Conservation (phyloP, 2,888 invertebrate genomes). For the Drosophila leonis region DNA sequence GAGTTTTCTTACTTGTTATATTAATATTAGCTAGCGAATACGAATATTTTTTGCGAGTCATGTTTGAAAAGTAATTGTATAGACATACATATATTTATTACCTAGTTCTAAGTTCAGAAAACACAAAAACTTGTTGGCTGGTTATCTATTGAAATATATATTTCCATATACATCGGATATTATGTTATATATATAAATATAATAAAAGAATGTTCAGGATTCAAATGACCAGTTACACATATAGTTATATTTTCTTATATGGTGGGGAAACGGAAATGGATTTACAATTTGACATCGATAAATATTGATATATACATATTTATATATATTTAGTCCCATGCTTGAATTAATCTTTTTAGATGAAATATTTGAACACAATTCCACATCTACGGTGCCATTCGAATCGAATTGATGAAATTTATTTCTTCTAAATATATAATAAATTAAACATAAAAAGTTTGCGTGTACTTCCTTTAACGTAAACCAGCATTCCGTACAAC, state of each 20-base stretch:
- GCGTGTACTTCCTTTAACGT: not conserved
- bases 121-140: constrained; percentile 9
- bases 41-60: constrained; percentile 9
- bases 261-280: not conserved
- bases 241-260: not conserved
- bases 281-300: not conserved
- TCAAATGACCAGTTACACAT: constrained; percentile 9
- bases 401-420: too few species aligned
- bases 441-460: not conserved
- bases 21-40: constrained; percentile 47
- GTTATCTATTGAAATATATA: constrained; percentile 22
- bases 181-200: not conserved
- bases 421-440: too few species aligned
- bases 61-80: constrained; percentile 19
- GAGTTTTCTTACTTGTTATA: too few species aligned
- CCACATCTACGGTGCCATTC: too few species aligned
- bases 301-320: not conserved
- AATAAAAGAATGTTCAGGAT: constrained; percentile 32
- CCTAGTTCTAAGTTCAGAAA: constrained; percentile 29
- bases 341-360: not conserved
- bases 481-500: not conserved
- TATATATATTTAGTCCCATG: not conserved
- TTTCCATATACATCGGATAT: constrained; percentile 1
- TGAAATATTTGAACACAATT: not conserved
- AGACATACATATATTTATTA: constrained; percentile 54